Conservation (phyloP, 2,888 invertebrate species). For the Mythimna vitellina region DNA sequence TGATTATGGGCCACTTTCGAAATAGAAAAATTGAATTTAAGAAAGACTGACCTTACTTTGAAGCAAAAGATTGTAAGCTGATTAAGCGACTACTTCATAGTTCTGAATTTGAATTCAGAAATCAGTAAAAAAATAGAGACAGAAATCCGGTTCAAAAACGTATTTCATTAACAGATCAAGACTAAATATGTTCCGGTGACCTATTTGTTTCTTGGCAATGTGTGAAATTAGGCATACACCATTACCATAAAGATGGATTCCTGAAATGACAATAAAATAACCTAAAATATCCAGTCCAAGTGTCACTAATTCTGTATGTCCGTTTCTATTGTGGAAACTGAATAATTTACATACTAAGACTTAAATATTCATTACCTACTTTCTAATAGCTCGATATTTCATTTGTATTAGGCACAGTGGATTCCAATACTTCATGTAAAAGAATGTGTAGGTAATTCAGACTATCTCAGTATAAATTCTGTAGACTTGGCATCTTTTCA, state of each 20-base stretch:
- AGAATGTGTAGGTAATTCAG: slow-evolving; percentile 44
- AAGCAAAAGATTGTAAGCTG: too few species aligned
- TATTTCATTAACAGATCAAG: not conserved
- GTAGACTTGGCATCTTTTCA: slow-evolving; percentile 59
- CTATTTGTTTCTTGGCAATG: slow-evolving; percentile 12
- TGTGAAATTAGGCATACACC: not conserved
- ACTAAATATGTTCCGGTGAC: not conserved
- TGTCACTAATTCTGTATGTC: not conserved
- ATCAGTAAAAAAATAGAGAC: too few species aligned
- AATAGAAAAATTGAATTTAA: too few species aligned
- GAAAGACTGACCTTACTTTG: too few species aligned
- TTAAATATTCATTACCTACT: not conserved
- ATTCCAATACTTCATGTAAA: slow-evolving; percentile 21
- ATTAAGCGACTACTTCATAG: too few species aligned
- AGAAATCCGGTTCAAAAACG: not conserved
- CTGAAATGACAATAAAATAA: not conserved
- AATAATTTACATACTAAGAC: not conserved
- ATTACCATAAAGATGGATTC: not conserved
- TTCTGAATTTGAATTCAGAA: too few species aligned
- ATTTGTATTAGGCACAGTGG: not conserved
- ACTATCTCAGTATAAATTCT: slow-evolving; percentile 36
- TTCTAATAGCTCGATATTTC: not conserved
- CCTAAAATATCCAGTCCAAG: not conserved
- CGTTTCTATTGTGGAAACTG: not conserved
- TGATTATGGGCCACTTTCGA: too few species aligned